phyloP scores from a whole-genome alignment of 2,888 invertebrate genomes.

The Euplagia quadripunctaria region DNA sequence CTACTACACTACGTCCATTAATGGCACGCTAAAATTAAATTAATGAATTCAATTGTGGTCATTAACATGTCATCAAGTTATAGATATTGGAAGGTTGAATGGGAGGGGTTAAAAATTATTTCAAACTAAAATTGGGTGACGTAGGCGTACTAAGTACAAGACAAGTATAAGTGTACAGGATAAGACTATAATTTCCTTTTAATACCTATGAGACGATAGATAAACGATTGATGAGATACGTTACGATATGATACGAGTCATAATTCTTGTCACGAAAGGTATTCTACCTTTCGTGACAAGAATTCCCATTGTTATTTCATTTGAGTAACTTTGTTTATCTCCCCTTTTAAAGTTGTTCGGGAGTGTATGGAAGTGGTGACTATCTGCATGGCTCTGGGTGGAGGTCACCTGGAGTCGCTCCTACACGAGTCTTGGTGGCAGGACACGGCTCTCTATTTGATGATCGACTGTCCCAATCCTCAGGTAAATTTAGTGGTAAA shows the following conservation, averaged over 20 bases:
- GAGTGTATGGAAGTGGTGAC: conserved; percentile 97
- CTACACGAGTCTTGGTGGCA: conserved; percentile 95
- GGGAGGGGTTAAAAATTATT: no score
- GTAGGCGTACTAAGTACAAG: no score
- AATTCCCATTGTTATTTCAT: background rate
- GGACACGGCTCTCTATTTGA: conserved; percentile 95
- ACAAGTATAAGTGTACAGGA: no score
- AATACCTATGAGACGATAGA: no score
- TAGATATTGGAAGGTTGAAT: background rate
- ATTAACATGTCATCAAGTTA: background rate
- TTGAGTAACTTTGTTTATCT: background rate
- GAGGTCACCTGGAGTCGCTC: conserved; percentile 93
- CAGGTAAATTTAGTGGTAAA: conserved; percentile 72
- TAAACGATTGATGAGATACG: no score
- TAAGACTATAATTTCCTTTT: no score
- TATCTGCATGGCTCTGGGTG: conserved; percentile 95
- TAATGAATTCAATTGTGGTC: background rate
- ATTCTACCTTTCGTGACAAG: no score
- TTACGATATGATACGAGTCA: no score
- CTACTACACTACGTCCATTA: background rate
- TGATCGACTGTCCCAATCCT: conserved; percentile 93
- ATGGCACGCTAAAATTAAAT: background rate
- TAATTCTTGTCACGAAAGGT: no score
- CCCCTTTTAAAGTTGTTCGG: conserved; percentile 89
- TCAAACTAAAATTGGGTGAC: no score